These are phyloP conservation scores for Parthenolecanium corni DNA, from an alignment of 2,888 invertebrate species.

Conservation along the genomic window DNA sequence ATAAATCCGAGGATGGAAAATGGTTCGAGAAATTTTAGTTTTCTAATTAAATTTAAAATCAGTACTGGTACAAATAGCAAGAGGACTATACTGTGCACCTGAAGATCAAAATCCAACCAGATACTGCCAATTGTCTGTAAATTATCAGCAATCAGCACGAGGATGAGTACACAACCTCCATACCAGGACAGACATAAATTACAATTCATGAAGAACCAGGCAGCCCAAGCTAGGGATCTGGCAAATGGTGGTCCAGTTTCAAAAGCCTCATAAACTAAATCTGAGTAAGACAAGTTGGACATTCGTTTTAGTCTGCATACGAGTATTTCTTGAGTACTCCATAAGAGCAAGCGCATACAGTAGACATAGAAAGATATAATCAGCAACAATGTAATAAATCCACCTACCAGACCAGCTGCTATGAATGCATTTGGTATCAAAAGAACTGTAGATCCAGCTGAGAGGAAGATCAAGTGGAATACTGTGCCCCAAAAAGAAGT, in stretches of 20 bases:
- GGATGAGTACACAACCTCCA: not conserved
- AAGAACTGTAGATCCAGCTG: conserved; percentile 11
- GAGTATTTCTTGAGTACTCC: conserved; percentile 6
- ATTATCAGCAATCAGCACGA: conserved; percentile 1
- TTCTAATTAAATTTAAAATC: conserved; percentile 66
- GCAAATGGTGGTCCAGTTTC: not conserved
- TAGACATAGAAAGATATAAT: conserved; percentile 1
- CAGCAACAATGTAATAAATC: not conserved
- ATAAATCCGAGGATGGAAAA: conserved; percentile 80
- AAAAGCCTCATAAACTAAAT: conserved; percentile 5
- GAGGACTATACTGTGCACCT: conserved; percentile 32
- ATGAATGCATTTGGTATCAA: not conserved
- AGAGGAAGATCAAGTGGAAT: conserved; percentile 4
- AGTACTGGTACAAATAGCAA: conserved; percentile 44
- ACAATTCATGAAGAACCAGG: not conserved
- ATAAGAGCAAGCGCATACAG: not conserved
- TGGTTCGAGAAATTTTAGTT: conserved; percentile 74
- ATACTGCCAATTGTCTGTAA: not conserved
- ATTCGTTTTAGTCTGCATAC: conserved; percentile 13
- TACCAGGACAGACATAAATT: not conserved
- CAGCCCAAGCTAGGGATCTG: not conserved
- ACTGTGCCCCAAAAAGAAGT: conserved; percentile 6
- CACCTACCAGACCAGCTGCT: not conserved
- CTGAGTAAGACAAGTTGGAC: conserved; percentile 7
- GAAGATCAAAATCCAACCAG: conserved; percentile 19